Percentiles rank a stretch among this genome's conserved stretches.
These are phyloP conservation scores for Dolichopus griseipennis DNA, from an alignment of 2,888 invertebrate genomes.

Conservation along the genomic window DNA sequence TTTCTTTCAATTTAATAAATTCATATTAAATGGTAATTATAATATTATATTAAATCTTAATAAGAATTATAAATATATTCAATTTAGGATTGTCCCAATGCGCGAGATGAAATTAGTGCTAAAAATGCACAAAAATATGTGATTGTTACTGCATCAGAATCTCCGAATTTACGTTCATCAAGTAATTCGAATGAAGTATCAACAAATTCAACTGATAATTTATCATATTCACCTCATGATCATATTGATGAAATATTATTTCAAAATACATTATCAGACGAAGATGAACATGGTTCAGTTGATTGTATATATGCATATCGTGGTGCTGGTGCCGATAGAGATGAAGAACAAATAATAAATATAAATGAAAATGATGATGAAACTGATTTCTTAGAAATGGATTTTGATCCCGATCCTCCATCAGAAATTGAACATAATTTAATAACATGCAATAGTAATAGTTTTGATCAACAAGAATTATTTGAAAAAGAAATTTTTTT, in stretches of 20 bases:
- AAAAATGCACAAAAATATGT: background rate
- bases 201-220: conserved; percentile 41
- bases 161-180: conserved; percentile 20
- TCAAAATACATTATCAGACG: conserved; percentile 28
- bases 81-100: background rate
- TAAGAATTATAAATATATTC: background rate
- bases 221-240: conserved; percentile 40
- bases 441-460: conserved; percentile 21
- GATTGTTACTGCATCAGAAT: background rate
- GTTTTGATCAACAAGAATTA: conserved; percentile 21
- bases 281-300: conserved; percentile 36
- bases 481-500: conserved; percentile 32
- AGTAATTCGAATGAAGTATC: conserved; percentile 36
- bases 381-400: conserved; percentile 43
- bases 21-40: too few species aligned
- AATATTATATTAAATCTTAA: too few species aligned
- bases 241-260: conserved; percentile 38
- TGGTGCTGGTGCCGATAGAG: conserved; percentile 35
- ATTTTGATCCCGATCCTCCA: conserved; percentile 42
- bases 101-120: background rate
- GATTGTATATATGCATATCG: conserved; percentile 43
- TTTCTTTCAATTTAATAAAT: too few species aligned
- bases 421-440: conserved; percentile 37
- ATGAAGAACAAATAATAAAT: conserved; percentile 28
- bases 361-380: conserved; percentile 36